phyloP scores from a whole-genome alignment of 2,888 invertebrate genomes.

The Parnassius orleans region DNA sequence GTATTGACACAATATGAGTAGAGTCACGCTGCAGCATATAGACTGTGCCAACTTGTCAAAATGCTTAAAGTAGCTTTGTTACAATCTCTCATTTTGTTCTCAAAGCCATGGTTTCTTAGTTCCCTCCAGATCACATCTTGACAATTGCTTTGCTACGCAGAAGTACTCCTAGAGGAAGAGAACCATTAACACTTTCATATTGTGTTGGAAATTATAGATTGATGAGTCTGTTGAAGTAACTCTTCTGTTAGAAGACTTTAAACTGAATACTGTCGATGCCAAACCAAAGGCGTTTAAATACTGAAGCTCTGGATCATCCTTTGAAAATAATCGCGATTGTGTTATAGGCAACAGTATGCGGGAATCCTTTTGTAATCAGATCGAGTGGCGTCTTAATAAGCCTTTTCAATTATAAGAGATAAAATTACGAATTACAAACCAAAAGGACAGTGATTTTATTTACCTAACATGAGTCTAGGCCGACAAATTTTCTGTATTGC shows the following conservation, averaged over 20 bases:
- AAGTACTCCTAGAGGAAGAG: slow-evolving; percentile 6
- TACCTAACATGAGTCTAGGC: no score
- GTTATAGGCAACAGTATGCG: background rate
- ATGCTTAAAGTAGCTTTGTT: slow-evolving; percentile 8
- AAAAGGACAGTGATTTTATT: no score
- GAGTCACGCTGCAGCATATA: no score
- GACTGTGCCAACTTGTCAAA: no score
- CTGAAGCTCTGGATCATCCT: background rate
- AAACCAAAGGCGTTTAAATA: background rate
- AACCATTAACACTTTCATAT: slow-evolving; percentile 15
- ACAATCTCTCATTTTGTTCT: slow-evolving; percentile 48
- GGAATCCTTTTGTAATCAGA: background rate
- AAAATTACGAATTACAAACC: no score
- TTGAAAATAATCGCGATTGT: background rate
- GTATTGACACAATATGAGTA: no score
- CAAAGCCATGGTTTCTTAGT: slow-evolving; percentile 43
- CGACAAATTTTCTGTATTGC: no score
- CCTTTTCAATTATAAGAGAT: no score
- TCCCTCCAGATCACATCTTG: slow-evolving; percentile 28
- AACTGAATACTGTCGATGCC: background rate
- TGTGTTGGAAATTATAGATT: background rate
- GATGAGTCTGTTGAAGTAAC: no score
- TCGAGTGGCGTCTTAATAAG: background rate
- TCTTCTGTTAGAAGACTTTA: background rate
- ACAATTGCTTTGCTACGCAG: slow-evolving; percentile 33